Conservation (phyloP, 1,140 invertebrate species). For the Brachystomella parvula region DNA sequence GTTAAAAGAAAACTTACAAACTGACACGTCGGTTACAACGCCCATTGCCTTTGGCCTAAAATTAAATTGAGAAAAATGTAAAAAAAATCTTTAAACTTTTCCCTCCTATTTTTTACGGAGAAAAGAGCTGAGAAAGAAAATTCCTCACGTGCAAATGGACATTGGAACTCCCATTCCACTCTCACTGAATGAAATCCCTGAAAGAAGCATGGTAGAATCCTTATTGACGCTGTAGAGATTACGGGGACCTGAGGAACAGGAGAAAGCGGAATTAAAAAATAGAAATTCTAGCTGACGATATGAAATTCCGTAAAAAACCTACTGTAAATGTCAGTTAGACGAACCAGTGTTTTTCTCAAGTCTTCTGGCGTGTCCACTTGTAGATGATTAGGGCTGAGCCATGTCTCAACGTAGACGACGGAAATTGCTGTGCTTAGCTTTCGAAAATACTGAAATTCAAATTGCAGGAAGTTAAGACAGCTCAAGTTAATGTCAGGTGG, state of each 20-base stretch:
- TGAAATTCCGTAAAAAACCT: background rate
- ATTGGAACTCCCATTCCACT: constrained; percentile 86
- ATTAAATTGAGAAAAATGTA: background rate
- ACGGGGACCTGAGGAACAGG: constrained; percentile 48
- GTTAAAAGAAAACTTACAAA: background rate
- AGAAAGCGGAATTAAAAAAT: no score
- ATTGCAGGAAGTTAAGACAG: no score
- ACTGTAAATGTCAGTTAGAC: constrained; percentile 77
- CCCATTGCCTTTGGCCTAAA: constrained; percentile 65
- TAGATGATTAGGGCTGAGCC: constrained; percentile 77
- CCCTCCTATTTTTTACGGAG: no score
- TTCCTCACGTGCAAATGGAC: constrained; percentile 67
- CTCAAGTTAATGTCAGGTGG: no score
- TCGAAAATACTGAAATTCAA: constrained; percentile 85
- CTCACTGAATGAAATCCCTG: constrained; percentile 51
- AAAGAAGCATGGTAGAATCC: constrained; percentile 84
- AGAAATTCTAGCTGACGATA: no score
- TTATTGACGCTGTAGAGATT: constrained; percentile 72
- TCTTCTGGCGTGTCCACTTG: constrained; percentile 70
- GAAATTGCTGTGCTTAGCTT: constrained; percentile 85
- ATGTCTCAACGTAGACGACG: constrained; percentile 92
- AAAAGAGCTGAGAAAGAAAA: no score
- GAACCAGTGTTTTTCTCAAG: constrained; percentile 72
- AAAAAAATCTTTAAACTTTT: background rate
- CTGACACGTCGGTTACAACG: constrained; percentile 46